Base-by-base conservation (phyloP, 2,113 vertebrate species). In the Phrynosoma platyrhinos region DNA sequence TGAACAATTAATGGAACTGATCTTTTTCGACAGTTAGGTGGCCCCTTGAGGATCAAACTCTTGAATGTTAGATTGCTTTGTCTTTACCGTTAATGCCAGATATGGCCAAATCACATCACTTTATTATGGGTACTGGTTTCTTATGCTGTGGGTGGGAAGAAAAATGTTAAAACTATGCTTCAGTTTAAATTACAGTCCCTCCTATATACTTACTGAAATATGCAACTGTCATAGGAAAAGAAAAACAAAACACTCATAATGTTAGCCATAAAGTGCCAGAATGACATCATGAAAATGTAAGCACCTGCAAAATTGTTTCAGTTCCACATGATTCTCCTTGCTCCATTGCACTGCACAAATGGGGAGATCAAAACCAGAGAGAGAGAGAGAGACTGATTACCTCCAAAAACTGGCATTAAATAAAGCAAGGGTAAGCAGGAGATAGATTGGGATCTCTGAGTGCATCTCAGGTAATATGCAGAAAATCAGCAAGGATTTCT, bases 141-240 rank as follows among this genome's bases (percentile, higher is more conserved):
- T 14, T 23, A 21, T 30, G 68, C 4, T 71, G 36, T 8, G 9
- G 13, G 2, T 47, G 58, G 42, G 55, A 20, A 62, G 21, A 27
- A 47, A 9, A 16, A 32, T 75, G 74, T 58, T 74, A 77, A 75
- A 82, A 10, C 7, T 12, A 1, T 32, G 13, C 18, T 23, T 21
- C n/a, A 36, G n/a, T 87, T 74, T 80, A 72, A 82, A 87, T 87
- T 82, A 62, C 53, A 42, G 6, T 6, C 47, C 13, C 47, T 71
- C 58, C 68, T 62, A 8, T 64, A 71, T 5, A 83, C n/a, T 52
- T 82, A 27, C 23, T 77, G 52, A 18, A 47, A 76, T 52, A 12
- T 82, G 79, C 36, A n/a, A 76, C 79, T 86, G 3, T 20, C 21
- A 30, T n/a, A 86, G 3, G 6, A 52, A 68, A 78, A 52, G 40